A percentile compares a stretch with the other conserved stretches of the same genome.
These are phyloP conservation scores for Myotis daubentonii DNA, from an alignment of 2,797 vertebrate genomes.

Conservation along the genomic window DNA sequence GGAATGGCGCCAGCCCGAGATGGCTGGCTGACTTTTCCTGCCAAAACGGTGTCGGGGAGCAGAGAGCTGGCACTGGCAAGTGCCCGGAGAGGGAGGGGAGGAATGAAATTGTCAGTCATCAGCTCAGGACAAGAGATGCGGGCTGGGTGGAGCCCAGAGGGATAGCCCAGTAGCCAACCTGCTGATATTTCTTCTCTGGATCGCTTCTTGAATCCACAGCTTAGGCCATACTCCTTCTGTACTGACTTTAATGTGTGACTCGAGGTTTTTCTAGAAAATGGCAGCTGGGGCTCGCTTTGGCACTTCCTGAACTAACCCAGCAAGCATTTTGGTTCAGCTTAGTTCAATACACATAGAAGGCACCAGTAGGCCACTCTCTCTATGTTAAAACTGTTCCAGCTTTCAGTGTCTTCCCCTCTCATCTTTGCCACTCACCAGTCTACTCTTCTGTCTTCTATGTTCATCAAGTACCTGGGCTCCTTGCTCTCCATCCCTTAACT, in stretches of 20 bases:
- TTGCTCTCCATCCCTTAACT: not conserved
- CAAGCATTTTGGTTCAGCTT: slow-evolving; percentile 28
- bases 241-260: not conserved
- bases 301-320: slow-evolving; percentile 43
- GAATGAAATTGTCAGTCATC: not conserved
- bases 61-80: not conserved
- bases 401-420: not conserved
- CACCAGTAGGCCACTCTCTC: not conserved
- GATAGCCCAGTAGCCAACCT: not conserved
- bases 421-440: not conserved
- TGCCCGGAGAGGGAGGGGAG: not conserved
- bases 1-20: slow-evolving; percentile 65
- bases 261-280: slow-evolving; percentile 35
- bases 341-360: not conserved
- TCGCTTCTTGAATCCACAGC: not conserved
- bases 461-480: not conserved
- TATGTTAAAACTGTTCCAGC: not conserved
- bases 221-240: not conserved
- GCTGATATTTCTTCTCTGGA: not conserved
- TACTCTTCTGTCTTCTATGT: not conserved
- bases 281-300: slow-evolving; percentile 30
- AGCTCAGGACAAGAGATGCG: not conserved
- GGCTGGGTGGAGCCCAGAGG: not conserved
- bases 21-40: slow-evolving; percentile 57
- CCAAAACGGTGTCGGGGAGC: slow-evolving; percentile 48